Conservation (phyloP, 1,140 invertebrate genomes). For the Dendroctonus valens region DNA sequence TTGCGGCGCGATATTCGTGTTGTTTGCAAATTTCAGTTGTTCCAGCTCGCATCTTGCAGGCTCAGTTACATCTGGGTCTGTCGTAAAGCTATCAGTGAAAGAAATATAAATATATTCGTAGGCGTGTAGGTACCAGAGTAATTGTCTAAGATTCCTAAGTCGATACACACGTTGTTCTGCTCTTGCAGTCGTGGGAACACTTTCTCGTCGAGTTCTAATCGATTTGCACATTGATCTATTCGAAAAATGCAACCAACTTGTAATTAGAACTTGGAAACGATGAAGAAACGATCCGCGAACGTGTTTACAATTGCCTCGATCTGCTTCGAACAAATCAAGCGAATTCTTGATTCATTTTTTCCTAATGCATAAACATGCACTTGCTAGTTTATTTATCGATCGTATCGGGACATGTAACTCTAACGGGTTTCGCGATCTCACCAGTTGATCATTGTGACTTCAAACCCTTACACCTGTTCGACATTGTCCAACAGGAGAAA, state of each 20-base stretch:
- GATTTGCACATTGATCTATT: slow-evolving; percentile 35
- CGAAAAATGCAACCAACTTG: slow-evolving; percentile 29
- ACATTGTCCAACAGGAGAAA: too few species aligned
- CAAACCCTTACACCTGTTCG: too few species aligned
- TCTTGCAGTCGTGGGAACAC: slow-evolving; percentile 39
- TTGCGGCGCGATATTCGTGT: background rate
- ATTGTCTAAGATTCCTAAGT: slow-evolving; percentile 39
- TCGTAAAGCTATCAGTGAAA: slow-evolving; percentile 28
- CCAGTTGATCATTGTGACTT: too few species aligned
- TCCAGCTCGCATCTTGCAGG: slow-evolving; percentile 7
- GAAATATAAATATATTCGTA: slow-evolving; percentile 37
- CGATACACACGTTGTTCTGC: slow-evolving; percentile 34
- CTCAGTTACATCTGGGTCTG: slow-evolving; percentile 9
- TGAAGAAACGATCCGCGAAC: slow-evolving; percentile 28
- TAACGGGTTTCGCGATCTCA: too few species aligned
- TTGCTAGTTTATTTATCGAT: background rate
- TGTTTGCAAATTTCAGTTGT: slow-evolving; percentile 21
- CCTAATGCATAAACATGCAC: slow-evolving; percentile 10
- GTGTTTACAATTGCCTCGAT: slow-evolving; percentile 28
- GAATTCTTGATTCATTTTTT: slow-evolving; percentile 10
- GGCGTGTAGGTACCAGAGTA: slow-evolving; percentile 38
- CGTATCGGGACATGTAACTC: background rate
- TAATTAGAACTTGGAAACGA: slow-evolving; percentile 29
- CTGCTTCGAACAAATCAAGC: slow-evolving; percentile 20
- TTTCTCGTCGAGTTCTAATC: slow-evolving; percentile 38